Conservation (phyloP, 2,888 invertebrate genomes). For the Venusia cambrica region DNA sequence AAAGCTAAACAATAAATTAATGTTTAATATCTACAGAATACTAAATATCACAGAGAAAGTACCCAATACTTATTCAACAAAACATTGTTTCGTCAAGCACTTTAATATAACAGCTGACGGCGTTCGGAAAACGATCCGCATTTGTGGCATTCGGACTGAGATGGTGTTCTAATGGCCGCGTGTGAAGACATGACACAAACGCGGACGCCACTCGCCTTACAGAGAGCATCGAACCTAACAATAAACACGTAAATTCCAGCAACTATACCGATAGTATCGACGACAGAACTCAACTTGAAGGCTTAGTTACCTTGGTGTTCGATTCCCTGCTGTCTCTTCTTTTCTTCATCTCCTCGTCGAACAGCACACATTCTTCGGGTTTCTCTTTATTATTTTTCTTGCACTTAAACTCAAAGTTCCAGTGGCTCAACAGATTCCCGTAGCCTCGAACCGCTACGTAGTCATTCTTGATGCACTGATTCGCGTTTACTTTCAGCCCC, state of each 20-base stretch:
- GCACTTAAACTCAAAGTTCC: constrained; percentile 75
- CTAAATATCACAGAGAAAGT: constrained; percentile 81
- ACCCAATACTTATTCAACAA: constrained; percentile 78
- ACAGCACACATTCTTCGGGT: constrained; percentile 45
- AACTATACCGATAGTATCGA: constrained; percentile 40
- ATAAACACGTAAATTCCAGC: constrained; percentile 48
- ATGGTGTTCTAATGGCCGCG: constrained; percentile 22
- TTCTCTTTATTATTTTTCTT: constrained; percentile 47
- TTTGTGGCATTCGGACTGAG: constrained; percentile 12
- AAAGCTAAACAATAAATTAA: constrained; percentile 75
- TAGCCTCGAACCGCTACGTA: constrained; percentile 82
- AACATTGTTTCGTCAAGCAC: constrained; percentile 69
- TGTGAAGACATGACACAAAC: constrained; percentile 21
- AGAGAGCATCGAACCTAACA: constrained; percentile 45
- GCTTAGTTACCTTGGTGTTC: constrained; percentile 26
- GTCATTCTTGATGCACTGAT: constrained; percentile 81
- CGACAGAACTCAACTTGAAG: constrained; percentile 31
- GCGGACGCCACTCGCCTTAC: constrained; percentile 33
- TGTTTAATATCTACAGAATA: constrained; percentile 70
- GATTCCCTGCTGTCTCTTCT: constrained; percentile 44
- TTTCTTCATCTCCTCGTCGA: constrained; percentile 50
- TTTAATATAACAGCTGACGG: constrained; percentile 37
- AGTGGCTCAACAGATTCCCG: constrained; percentile 80
- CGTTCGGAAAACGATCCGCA: constrained; percentile 21
- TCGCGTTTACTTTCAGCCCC: constrained; percentile 68